A percentile compares a stretch with the other conserved stretches of the same genome.
Evolutionary conservation across 2,797 vertebrate genomes (phyloP).

Genomic region (Hyperoplus lanceolatus): DNA sequence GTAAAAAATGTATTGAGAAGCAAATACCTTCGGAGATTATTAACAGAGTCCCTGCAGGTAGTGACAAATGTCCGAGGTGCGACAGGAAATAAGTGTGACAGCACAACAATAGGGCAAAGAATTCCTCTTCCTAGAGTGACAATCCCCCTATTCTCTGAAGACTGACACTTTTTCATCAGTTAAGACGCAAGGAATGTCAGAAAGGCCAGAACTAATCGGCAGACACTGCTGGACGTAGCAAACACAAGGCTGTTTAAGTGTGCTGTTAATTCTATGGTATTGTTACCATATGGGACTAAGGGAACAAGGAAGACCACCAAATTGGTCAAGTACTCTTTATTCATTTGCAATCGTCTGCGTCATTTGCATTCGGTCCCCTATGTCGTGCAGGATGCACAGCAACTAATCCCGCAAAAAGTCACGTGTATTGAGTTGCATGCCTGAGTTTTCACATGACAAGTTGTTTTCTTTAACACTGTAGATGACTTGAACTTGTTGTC

Average conservation of each 20-base stretch:
- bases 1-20: constrained; percentile 60
- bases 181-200: constrained; percentile 68
- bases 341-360: neutral
- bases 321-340: neutral
- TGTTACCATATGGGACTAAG: constrained; percentile 1
- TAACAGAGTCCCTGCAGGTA: constrained; percentile 79
- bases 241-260: constrained; percentile 21
- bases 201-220: constrained; percentile 42
- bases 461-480: constrained; percentile 22
- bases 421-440: constrained; percentile 4
- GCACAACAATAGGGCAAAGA: constrained; percentile 67
- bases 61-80: constrained; percentile 70
- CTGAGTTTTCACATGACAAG: constrained; percentile 21
- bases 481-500: neutral
- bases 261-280: neutral
- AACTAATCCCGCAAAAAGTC: neutral
- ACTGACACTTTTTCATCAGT: constrained; percentile 66
- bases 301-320: neutral
- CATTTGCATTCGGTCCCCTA: neutral
- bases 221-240: constrained; percentile 5
- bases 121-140: constrained; percentile 55
- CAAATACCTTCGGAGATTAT: constrained; percentile 82
- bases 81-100: constrained; percentile 72
- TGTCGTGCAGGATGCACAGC: neutral
- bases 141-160: constrained; percentile 58